Conservation (phyloP, 30 jellyfish, hydroid and myxozoan genomes). For the Catostylus mosaicus region DNA sequence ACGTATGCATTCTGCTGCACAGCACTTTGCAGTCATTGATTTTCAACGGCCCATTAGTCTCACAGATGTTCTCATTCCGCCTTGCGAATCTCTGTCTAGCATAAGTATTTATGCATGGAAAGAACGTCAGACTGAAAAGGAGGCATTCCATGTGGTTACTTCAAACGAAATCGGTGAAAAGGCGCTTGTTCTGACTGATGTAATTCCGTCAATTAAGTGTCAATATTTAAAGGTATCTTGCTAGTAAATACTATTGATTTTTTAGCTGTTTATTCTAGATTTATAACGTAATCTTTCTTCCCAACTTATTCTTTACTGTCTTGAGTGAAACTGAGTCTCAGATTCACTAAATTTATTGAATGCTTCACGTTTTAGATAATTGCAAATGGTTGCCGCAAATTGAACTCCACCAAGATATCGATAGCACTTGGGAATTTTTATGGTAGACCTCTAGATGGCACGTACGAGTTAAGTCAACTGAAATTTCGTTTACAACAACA, state of each 20-base stretch:
- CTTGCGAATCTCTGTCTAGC: constrained; percentile 72
- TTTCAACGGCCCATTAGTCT: constrained; percentile 65
- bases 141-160: constrained; percentile 67
- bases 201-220: constrained; percentile 65
- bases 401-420: constrained; percentile 69
- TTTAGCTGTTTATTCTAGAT: too few species aligned
- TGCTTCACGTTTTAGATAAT: constrained; percentile 45
- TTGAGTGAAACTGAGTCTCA: too few species aligned
- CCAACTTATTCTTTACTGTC: too few species aligned
- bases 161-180: constrained; percentile 62
- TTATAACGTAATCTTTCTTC: too few species aligned
- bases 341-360: too few species aligned
- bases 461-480: neutral
- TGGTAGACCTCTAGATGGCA: constrained; percentile 70
- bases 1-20: constrained; percentile 91
- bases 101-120: constrained; percentile 76
- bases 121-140: constrained; percentile 67
- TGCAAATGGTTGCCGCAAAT: constrained; percentile 76
- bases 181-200: constrained; percentile 75
- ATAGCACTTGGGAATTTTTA: constrained; percentile 90
- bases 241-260: too few species aligned
- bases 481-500: constrained; percentile 48
- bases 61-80: constrained; percentile 89
- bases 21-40: constrained; percentile 82
- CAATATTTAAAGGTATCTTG: constrained; percentile 67